Conservation (phyloP, 2,113 vertebrate species). For the Propithecus coquereli region DNA sequence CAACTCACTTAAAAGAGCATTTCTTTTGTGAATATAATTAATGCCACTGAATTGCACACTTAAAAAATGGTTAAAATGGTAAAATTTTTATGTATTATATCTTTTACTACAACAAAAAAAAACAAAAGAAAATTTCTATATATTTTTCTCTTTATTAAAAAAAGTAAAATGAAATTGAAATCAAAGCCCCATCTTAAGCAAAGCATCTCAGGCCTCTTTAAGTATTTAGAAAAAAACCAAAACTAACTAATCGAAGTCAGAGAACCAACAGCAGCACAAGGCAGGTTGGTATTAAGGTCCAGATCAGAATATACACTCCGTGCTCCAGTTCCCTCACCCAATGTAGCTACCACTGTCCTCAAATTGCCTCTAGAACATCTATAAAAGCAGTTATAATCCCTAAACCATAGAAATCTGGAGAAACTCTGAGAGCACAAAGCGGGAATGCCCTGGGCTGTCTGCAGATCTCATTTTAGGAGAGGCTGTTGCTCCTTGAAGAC, state of each 20-base stretch:
- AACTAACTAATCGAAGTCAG: background rate
- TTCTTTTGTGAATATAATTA: background rate
- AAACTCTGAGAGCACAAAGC: background rate
- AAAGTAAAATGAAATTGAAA: background rate
- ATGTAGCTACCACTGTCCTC: background rate
- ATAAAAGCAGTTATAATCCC: background rate
- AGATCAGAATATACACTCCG: background rate
- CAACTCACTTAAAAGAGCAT: background rate
- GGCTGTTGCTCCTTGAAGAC: background rate
- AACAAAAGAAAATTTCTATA: background rate
- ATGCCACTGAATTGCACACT: background rate
- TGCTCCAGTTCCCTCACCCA: background rate
- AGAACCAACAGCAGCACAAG: background rate
- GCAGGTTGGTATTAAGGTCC: background rate
- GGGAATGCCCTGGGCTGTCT: background rate
- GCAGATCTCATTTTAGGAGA: background rate
- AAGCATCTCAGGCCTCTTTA: background rate
- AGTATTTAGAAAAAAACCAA: background rate
- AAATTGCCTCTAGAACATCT: background rate
- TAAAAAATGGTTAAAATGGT: background rate
- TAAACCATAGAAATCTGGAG: background rate
- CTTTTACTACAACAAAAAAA: background rate
- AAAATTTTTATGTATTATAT: background rate
- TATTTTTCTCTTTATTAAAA: constrained; percentile 16
- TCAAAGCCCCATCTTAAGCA: background rate